Conservation (phyloP, 1,140 invertebrate species). For the Drosophila tsacasi region DNA sequence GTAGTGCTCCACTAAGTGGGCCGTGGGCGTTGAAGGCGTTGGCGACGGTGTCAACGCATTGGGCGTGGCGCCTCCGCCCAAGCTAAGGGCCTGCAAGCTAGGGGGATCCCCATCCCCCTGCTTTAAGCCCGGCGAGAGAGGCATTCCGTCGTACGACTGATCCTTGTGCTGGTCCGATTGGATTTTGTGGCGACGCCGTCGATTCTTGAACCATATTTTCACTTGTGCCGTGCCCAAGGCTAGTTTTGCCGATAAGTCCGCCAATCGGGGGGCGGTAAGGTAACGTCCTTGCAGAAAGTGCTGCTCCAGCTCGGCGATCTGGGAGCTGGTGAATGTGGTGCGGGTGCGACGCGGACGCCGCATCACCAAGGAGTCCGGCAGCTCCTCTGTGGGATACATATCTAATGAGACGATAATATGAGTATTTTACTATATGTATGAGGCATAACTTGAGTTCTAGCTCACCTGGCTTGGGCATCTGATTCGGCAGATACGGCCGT, state of each 20-base stretch:
- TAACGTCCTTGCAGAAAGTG: slow-evolving; percentile 89
- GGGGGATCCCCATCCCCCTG: slow-evolving; percentile 60
- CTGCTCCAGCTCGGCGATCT: slow-evolving; percentile 89
- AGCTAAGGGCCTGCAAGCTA: slow-evolving; percentile 63
- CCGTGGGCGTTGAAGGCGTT: slow-evolving; percentile 66
- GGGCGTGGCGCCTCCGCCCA: slow-evolving; percentile 52
- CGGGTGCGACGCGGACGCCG: slow-evolving; percentile 85
- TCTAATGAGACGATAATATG: not conserved
- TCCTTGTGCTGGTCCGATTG: slow-evolving; percentile 78
- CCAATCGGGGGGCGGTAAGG: slow-evolving; percentile 91
- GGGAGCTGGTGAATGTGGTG: slow-evolving; percentile 93
- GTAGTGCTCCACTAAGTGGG: slow-evolving; percentile 68
- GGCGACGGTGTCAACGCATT: slow-evolving; percentile 73
- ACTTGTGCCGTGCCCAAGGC: slow-evolving; percentile 93
- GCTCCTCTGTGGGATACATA: slow-evolving; percentile 55
- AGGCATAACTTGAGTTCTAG: not conserved
- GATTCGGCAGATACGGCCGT: slow-evolving; percentile 76
- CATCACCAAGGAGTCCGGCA: slow-evolving; percentile 76
- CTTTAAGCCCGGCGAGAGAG: slow-evolving; percentile 63
- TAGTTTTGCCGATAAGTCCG: slow-evolving; percentile 91
- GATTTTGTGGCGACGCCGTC: slow-evolving; percentile 76
- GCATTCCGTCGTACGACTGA: slow-evolving; percentile 74
- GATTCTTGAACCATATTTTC: slow-evolving; percentile 92
- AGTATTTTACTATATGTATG: too few relatives aligned
- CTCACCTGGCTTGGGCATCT: slow-evolving; percentile 75